Conservation (phyloP, 92 coral and sea anemone species). For the Muricea muricata region DNA sequence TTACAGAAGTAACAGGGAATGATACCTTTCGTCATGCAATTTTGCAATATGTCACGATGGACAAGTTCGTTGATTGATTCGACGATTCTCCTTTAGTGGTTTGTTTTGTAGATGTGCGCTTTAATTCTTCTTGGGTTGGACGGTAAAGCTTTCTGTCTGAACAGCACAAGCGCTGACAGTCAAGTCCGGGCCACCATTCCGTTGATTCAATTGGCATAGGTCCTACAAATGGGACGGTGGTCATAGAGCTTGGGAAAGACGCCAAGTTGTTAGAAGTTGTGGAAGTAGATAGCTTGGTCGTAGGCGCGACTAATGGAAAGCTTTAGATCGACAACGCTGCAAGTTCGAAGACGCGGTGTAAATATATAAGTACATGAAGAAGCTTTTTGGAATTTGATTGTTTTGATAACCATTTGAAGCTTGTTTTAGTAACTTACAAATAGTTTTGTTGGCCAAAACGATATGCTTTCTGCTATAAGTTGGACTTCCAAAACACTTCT, state of each 20-base stretch:
- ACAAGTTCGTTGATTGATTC: not conserved
- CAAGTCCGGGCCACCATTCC: not conserved
- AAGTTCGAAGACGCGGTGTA: too few species aligned
- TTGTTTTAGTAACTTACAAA: too few species aligned
- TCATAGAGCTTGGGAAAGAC: not conserved
- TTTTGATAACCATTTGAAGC: too few species aligned
- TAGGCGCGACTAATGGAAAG: not conserved
- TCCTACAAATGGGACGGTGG: not conserved
- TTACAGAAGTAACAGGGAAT: conserved; percentile 3
- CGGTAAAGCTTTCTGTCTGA: not conserved
- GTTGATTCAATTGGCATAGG: not conserved
- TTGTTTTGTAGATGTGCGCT: conserved; percentile 11
- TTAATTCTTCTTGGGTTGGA: not conserved
- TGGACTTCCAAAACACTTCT: too few species aligned
- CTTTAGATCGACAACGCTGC: too few species aligned
- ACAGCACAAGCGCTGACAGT: conserved; percentile 4
- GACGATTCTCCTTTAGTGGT: not conserved
- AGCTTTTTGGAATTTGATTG: too few species aligned
- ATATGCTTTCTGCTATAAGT: too few species aligned
- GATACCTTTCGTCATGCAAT: conserved; percentile 10
- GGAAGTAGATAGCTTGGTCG: not conserved
- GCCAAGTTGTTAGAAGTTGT: not conserved
- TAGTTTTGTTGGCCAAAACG: too few species aligned
- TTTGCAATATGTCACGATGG: conserved; percentile 1
- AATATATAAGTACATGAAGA: not conserved